Base-by-base conservation (phyloP, 2,113 vertebrate genomes). In the Pituophis catenifer region DNA sequence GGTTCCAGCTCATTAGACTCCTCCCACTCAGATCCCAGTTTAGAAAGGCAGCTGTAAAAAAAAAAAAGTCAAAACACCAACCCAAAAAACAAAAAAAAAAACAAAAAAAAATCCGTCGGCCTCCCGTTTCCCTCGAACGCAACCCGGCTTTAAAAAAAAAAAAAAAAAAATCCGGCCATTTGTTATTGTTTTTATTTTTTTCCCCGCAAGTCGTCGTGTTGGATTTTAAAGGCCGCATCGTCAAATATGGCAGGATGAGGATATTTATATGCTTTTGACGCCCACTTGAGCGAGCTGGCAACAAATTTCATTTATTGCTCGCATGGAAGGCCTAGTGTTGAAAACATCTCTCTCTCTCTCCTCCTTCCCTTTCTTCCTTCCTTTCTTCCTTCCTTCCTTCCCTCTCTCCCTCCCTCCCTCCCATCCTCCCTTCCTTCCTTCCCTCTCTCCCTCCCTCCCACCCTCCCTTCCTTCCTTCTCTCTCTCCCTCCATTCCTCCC, bases 101-200 rank as follows among this genome's bases (percentile, higher is more conserved):
- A n/a, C n/a, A 57, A 55, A 55, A 4, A 57, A 15, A 58, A 58
- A 23, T 24, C 59, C 9, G 1, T 11, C 23, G 8, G 24, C 29
- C 29, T 17, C 1, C n/a, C 5, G 15, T 75, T 33, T 33, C n/a
- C 65, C 65, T 75, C 2, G 15, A 75, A 75, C n/a, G 6, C 15
- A 75, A 81, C 70, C 70, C n/a, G 6, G 0, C 13, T 75, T 75
- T 65, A n/a, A n/a, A 38, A 38, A 1, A 38, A 38, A 54, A 53
- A 11, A 53, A 11, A 53, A 11, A 53, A 53, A 13, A n/a, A 70
- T 93, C 89, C 94, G 95, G 94, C 65, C 94, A 93, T 70, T 70
- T 70, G 0, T 11, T 21, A 55, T 1, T 57, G 88, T 94, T 26
- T 52, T 89, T 94, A 9, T 1, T 6, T 38, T 3, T 24, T 21